A percentile compares a stretch with the other conserved stretches of the same genome.
Evolutionary conservation across 2,888 invertebrate species (phyloP).

Genomic region (Gymnoscelis rufifasciata): DNA sequence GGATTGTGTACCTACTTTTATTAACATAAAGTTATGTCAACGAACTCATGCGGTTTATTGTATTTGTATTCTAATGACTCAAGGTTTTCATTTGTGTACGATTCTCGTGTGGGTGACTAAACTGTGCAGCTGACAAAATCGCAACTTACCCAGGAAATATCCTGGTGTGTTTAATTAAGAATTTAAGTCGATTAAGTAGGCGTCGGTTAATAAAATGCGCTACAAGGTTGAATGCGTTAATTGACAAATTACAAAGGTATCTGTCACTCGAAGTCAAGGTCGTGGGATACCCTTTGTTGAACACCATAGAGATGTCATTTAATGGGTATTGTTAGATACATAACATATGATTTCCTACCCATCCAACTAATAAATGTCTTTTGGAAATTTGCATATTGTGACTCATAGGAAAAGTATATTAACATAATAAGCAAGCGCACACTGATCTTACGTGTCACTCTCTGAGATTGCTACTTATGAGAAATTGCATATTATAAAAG

Average conservation of each 20-base stretch:
- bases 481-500: background rate
- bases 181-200: background rate
- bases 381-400: too few relatives aligned
- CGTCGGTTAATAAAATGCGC: background rate
- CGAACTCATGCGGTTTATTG: constrained; percentile 24
- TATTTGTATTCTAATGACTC: constrained; percentile 11
- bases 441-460: too few relatives aligned
- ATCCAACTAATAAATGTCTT: too few relatives aligned
- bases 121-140: too few relatives aligned
- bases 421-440: too few relatives aligned
- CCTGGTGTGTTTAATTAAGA: too few relatives aligned
- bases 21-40: constrained; percentile 24
- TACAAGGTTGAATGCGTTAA: constrained; percentile 3
- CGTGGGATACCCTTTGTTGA: background rate
- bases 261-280: constrained; percentile 7
- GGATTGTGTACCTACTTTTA: constrained; percentile 1
- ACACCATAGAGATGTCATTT: background rate
- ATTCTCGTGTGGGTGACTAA: constrained; percentile 13
- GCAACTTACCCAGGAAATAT: too few relatives aligned
- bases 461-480: background rate
- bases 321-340: too few relatives aligned
- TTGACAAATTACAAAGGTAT: constrained; percentile 6
- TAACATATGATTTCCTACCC: too few relatives aligned
- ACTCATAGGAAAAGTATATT: too few relatives aligned
- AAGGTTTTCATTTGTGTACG: constrained; percentile 8